Conservation (phyloP, 2,888 invertebrate genomes). For the Minunthozetes semirufus region DNA sequence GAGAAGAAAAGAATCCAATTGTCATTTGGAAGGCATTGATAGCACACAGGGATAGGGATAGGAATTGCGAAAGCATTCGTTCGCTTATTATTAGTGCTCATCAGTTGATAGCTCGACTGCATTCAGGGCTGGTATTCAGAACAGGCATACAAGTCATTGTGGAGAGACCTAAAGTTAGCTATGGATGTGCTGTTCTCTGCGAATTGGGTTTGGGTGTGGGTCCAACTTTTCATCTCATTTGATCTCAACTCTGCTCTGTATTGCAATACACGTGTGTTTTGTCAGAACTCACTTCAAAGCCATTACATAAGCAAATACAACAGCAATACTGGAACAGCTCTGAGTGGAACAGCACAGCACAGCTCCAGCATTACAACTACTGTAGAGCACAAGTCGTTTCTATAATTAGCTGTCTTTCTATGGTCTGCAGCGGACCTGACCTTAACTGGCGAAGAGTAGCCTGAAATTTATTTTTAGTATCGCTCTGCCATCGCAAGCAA, state of each 20-base stretch:
- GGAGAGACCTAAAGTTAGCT: slow-evolving; percentile 22
- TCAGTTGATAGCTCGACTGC: background rate
- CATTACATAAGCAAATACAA: slow-evolving; percentile 32
- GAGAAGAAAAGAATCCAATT: slow-evolving; percentile 25
- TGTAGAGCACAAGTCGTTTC: slow-evolving; percentile 13
- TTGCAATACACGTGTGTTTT: slow-evolving; percentile 27
- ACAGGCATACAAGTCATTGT: background rate
- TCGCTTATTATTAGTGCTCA: background rate
- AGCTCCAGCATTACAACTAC: background rate
- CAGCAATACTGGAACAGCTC: background rate
- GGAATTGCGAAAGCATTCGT: slow-evolving; percentile 1
- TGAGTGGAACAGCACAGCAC: background rate
- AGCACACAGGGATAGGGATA: background rate
- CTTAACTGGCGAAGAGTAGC: slow-evolving; percentile 34
- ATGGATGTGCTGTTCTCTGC: background rate
- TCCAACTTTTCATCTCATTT: slow-evolving; percentile 27
- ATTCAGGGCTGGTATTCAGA: background rate
- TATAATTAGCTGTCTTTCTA: slow-evolving; percentile 35
- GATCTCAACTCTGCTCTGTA: slow-evolving; percentile 13
- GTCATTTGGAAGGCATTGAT: background rate
- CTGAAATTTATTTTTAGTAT: slow-evolving; percentile 30
- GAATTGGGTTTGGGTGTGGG: slow-evolving; percentile 29
- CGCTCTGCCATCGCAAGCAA: slow-evolving; percentile 9
- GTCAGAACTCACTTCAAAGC: slow-evolving; percentile 22
- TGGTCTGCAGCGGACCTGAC: slow-evolving; percentile 34